These are phyloP conservation scores for Pentamera pediparva DNA, from an alignment of 53 echinoderm and acorn worm species.

Conservation along the genomic window DNA sequence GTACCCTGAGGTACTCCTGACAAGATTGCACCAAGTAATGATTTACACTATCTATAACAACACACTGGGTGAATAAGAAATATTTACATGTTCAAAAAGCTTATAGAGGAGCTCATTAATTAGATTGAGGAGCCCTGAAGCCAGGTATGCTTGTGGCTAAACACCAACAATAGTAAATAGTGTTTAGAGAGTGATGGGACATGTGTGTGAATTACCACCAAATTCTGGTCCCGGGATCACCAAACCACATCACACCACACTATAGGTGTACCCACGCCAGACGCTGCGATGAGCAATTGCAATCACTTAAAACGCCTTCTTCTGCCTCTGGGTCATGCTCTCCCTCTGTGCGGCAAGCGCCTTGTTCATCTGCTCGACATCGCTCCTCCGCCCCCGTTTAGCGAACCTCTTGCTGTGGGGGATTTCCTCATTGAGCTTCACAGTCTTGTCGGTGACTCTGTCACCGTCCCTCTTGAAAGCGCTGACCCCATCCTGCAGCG, in stretches of 20 bases:
- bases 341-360: constrained; percentile 17
- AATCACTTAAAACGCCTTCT: not conserved
- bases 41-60: too few species aligned
- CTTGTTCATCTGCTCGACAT: constrained; percentile 28
- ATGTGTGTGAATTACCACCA: too few species aligned
- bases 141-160: not conserved
- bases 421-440: constrained; percentile 66
- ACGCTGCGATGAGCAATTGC: not conserved
- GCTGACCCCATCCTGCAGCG: constrained; percentile 71
- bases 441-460: constrained; percentile 61
- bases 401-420: constrained; percentile 46
- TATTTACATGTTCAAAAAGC: too few species aligned
- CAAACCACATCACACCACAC: not conserved
- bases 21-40: too few species aligned
- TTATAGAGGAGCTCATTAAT: too few species aligned
- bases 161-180: too few species aligned
- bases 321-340: constrained; percentile 8
- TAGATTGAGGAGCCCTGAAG: not conserved
- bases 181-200: too few species aligned
- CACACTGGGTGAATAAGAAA: too few species aligned
- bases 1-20: too few species aligned
- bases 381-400: constrained; percentile 45
- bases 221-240: too few species aligned
- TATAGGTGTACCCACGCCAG: not conserved
- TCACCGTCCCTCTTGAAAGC: constrained; percentile 80